Base-by-base conservation (phyloP, 1,140 invertebrate species). In the Brachionus sp. region DNA sequence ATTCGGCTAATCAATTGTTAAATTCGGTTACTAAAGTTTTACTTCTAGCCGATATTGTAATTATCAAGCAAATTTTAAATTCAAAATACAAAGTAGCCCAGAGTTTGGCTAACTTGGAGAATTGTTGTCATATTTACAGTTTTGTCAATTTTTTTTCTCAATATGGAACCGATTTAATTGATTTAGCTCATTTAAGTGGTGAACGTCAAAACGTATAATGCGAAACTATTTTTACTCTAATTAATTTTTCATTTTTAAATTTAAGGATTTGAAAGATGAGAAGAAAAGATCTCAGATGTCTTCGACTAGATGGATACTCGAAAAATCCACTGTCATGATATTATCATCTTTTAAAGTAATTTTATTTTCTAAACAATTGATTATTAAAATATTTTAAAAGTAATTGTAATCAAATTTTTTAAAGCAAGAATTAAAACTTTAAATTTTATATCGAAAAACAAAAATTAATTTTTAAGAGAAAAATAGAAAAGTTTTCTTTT, bases 161-260 rank as follows among this genome's bases (percentile, higher is more conserved):
- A 87, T 98, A 98, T 89, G 97, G 97, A 3, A 94, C 93, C 9
- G 95, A 98, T 88, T 98, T 99, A 96, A 96, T 98, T 64, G 96
- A 98, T 87, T 89, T 99, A 83, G 96, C 96, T 12, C 94, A 98
- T 88, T 90, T 98, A 23, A 97, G 95, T 29, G 95, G 90, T 62
- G 89, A 90, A 84, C 85, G 90, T 84, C 90, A 90, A 86, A 90
- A 75, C 44, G 70, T 75, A 75, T 84, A 39, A 35, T 42, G 0
- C 25, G 25, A 66, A 44, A 66, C 39, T 25, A 29, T 39, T 35
- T 2, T 64, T 68, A 4, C 5, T 10, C 64, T 39, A 29, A 33
- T 73, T 39, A 12, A 62, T 16, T 82, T 13, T 68, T 29, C 29
- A 12, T 46, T 83, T 82, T 10, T 19, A 57, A 23, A 33, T 85